These are phyloP conservation scores for Bos indicus DNA, from an alignment of 2,113 vertebrate genomes.

Conservation along the genomic window DNA sequence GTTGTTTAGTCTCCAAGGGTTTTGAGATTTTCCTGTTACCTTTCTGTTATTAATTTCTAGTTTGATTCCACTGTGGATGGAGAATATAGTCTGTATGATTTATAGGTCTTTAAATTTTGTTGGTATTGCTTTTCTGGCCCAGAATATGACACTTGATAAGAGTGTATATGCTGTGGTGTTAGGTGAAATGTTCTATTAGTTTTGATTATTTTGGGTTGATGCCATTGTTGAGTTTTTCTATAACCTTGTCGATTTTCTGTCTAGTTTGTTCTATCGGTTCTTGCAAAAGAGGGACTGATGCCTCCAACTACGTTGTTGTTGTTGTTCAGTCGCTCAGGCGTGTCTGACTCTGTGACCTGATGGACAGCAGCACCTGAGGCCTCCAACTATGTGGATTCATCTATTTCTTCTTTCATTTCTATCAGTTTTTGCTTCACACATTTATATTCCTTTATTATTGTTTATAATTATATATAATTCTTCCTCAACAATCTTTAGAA, in stretches of 20 bases:
- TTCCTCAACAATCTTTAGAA: not conserved
- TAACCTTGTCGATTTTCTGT: not conserved
- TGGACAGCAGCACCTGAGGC: not conserved
- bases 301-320: not conserved
- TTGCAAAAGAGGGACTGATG: not conserved
- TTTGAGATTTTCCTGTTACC: not conserved
- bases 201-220: not conserved
- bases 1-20: not conserved
- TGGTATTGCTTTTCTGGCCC: not conserved
- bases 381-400: not conserved
- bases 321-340: not conserved
- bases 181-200: not conserved
- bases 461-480: not conserved
- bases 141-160: not conserved
- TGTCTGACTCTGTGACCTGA: not conserved
- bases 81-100: not conserved
- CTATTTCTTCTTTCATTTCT: not conserved
- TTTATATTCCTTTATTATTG: not conserved
- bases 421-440: not conserved
- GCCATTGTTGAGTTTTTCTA: not conserved
- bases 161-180: not conserved
- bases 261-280: not conserved
- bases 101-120: not conserved
- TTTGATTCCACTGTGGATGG: not conserved
- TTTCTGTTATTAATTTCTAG: not conserved